phyloP scores from a whole-genome alignment of 2,888 invertebrate species.

The Agapetus fuscipes region DNA sequence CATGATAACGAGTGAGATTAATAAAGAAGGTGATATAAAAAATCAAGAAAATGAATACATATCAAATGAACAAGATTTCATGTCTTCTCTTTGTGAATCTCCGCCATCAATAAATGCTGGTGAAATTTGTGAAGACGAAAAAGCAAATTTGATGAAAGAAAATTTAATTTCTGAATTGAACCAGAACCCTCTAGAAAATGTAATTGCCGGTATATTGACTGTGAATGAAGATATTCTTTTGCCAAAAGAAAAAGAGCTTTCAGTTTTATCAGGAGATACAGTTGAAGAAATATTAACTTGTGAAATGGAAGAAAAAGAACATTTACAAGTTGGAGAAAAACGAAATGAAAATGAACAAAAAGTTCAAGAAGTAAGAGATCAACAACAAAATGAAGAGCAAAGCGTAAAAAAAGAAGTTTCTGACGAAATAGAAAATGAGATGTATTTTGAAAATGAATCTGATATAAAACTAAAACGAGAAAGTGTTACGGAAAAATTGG shows the following conservation, averaged over 20 bases:
- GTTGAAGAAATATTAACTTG: conserved; percentile 31
- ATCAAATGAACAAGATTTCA: no score
- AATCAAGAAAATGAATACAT: no score
- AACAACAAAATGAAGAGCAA: conserved; percentile 32
- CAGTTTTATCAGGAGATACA: conserved; percentile 22
- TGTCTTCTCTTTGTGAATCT: no score
- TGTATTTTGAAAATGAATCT: not conserved
- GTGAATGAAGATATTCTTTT: no score
- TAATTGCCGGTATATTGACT: no score
- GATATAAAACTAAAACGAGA: not conserved
- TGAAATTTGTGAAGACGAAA: conserved; percentile 11
- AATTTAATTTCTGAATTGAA: conserved; percentile 25
- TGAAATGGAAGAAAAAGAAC: conserved; percentile 28
- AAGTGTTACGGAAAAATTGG: not conserved
- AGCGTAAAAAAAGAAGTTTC: conserved; percentile 27
- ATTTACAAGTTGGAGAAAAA: not conserved
- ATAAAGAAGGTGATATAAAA: no score
- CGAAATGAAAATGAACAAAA: conserved; percentile 1
- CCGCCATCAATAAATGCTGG: not conserved
- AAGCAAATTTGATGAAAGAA: conserved; percentile 15
- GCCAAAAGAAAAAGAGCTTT: conserved; percentile 24
- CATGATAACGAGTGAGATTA: no score
- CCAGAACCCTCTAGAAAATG: no score
- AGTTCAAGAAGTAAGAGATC: not conserved
- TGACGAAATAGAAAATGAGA: not conserved